Evolutionary conservation across 2,888 invertebrate genomes (phyloP), one percentile per base, ranked within the genome.

Genomic region (Lottia gigantea): DNA sequence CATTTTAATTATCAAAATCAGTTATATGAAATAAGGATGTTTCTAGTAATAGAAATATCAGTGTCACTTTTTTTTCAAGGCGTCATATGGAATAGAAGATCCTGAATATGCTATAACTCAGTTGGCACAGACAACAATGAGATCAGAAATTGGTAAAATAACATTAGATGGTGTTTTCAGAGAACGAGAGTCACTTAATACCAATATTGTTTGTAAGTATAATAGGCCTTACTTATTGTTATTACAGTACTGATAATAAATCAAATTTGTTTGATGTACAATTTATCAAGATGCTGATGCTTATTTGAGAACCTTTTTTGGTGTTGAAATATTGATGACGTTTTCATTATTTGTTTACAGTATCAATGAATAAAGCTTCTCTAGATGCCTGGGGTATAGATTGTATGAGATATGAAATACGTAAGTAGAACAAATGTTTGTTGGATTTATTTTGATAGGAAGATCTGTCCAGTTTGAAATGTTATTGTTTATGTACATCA

Each of bases 41-140:
- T n/a, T n/a, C n/a, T n/a, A n/a, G n/a, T n/a, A n/a, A n/a, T n/a
- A n/a, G n/a, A n/a, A n/a, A n/a, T n/a, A n/a, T n/a, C n/a, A n/a
- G n/a, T n/a, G n/a, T n/a, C n/a, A n/a, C n/a, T n/a, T n/a, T 70
- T 49, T 64, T 61, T 67, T 71, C 15, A 68, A 90, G 90, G 94
- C 95, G 88, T 97, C 97, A 77, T 99, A 99, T 89, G 98, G 98
- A 26, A 98, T 99, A 14, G 98, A 98, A 90, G 98, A 99, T 90
- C 97, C 98, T 0, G 98, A 99, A 89, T 99, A 97, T 91, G 99
- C 99, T 0, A 96, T 99, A 74, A 98, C 98, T 0, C 98, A 99
- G 89, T 90, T 99, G 64, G 99, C 99, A 2, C 99, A 99, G 91
- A 99, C 99, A 0, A 99, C 99, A 0, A 99, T 99, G 99, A 92